Conservation (phyloP, 2,888 invertebrate genomes). For the Epinotia nisella region DNA sequence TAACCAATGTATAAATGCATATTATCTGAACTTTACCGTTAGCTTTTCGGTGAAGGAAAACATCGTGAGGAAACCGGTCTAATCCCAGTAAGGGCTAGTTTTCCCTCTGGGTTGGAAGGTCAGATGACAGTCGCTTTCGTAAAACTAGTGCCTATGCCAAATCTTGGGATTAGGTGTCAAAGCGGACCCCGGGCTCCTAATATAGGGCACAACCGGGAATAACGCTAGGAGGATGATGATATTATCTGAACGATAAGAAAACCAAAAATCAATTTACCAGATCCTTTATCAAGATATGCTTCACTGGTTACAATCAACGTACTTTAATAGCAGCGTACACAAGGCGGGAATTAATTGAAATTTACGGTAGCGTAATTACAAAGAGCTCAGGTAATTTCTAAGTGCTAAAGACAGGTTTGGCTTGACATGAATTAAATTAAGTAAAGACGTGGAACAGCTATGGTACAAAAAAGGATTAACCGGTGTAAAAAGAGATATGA, state of each 20-base stretch:
- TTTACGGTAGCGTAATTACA: conserved; percentile 14
- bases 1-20: background rate
- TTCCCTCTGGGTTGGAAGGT: too few species aligned
- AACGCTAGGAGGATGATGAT: too few species aligned
- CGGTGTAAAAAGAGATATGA: background rate
- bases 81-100: too few species aligned
- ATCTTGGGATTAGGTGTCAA: too few species aligned
- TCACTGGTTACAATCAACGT: conserved; percentile 29
- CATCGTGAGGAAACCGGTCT: too few species aligned
- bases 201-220: too few species aligned
- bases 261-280: background rate
- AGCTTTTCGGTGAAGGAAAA: too few species aligned
- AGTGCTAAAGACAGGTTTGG: conserved; percentile 15
- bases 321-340: conserved; percentile 9
- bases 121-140: too few species aligned
- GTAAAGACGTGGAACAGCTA: conserved; percentile 1
- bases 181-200: too few species aligned
- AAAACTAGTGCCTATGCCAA: too few species aligned
- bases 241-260: background rate
- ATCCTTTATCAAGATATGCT: conserved; percentile 1
- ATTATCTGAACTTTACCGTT: too few species aligned
- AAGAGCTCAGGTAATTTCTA: conserved; percentile 13
- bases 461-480: background rate
- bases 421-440: conserved; percentile 13
- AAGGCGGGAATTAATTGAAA: conserved; percentile 11